Evolutionary conservation across 2,113 vertebrate genomes (phyloP).

Genomic region (Vicugna pacos): DNA sequence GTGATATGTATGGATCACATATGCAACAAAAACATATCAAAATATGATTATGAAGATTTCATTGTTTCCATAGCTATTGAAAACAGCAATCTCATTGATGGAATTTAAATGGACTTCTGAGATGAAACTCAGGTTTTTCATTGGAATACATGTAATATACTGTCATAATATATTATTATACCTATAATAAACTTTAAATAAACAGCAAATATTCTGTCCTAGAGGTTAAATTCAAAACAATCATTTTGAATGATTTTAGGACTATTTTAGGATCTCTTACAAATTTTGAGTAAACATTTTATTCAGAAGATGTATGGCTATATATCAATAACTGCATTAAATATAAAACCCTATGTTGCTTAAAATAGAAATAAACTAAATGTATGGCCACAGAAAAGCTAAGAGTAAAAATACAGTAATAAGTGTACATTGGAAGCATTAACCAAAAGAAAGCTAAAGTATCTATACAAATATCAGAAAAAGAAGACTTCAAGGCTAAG

Average conservation of each 20-base stretch:
- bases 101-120: not conserved
- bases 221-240: not conserved
- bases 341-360: not conserved
- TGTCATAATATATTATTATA: not conserved
- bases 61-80: not conserved
- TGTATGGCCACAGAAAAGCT: not conserved
- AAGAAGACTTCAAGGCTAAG: not conserved
- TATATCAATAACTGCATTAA: not conserved
- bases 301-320: not conserved
- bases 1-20: not conserved
- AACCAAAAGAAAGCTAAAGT: not conserved
- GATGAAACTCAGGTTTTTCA: not conserved
- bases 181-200: not conserved
- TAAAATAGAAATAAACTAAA: not conserved
- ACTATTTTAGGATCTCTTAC: not conserved
- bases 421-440: not conserved
- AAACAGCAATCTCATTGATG: not conserved
- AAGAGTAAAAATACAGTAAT: not conserved
- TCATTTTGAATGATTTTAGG: not conserved
- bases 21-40: not conserved
- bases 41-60: not conserved
- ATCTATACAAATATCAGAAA: not conserved
- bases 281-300: not conserved
- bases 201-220: not conserved
- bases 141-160: not conserved